These are phyloP conservation scores for Peromyscus melanophrys DNA, from an alignment of 2,797 vertebrate genomes.

Conservation along the genomic window DNA sequence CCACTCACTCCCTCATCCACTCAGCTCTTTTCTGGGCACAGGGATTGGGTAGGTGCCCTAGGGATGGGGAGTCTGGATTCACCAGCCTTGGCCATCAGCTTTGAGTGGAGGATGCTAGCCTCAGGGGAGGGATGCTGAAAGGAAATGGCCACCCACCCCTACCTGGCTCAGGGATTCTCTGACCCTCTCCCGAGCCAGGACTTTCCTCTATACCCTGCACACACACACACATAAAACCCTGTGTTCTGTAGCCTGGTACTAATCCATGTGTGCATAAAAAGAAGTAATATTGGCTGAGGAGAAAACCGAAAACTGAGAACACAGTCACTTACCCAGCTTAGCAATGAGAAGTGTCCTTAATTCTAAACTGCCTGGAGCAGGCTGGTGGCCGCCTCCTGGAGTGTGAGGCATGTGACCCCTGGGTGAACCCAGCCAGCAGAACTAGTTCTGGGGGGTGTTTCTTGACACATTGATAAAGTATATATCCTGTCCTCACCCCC, in stretches of 20 bases:
- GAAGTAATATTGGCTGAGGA: neutral
- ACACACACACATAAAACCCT: neutral
- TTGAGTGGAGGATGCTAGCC: neutral
- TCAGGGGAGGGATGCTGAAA: neutral
- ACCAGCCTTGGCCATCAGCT: neutral
- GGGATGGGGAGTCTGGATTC: neutral
- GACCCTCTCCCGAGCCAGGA: neutral
- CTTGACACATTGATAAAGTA: neutral
- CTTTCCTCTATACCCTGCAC: neutral
- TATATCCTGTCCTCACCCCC: neutral
- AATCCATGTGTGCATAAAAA: neutral
- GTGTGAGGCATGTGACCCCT: neutral
- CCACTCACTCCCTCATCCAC: neutral
- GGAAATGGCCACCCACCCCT: neutral
- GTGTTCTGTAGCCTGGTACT: neutral
- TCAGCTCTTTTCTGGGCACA: neutral
- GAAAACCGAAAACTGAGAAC: neutral
- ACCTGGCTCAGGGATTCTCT: neutral
- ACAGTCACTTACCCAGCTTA: neutral
- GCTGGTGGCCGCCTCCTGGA: neutral
- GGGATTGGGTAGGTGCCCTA: neutral
- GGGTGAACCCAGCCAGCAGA: neutral
- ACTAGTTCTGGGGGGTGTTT: conserved; percentile 27
- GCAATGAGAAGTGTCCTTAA: neutral
- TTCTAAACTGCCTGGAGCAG: neutral